Conservation (phyloP, 1,140 invertebrate genomes). For the Tachypleus tridentatus region DNA sequence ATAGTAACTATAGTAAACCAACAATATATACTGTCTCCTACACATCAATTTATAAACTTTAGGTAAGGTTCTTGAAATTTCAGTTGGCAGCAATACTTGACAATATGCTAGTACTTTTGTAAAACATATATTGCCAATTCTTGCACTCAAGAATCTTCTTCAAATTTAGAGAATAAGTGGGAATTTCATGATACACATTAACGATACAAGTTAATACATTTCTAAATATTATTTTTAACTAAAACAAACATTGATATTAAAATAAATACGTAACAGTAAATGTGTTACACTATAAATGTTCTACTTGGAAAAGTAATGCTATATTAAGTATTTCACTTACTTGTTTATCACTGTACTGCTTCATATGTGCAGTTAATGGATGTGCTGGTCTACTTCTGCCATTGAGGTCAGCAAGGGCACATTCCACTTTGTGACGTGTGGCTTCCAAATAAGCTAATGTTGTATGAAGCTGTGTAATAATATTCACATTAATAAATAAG, state of each 20-base stretch:
- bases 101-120: too few species aligned
- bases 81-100: too few species aligned
- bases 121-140: too few species aligned
- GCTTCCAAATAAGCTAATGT: slow-evolving; percentile 87
- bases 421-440: slow-evolving; percentile 70
- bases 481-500: slow-evolving; percentile 12
- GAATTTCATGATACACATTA: slow-evolving; percentile 47
- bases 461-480: slow-evolving; percentile 60
- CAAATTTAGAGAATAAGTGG: neutral
- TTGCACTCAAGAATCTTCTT: too few species aligned
- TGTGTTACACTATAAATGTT: neutral
- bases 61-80: too few species aligned
- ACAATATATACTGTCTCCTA: too few species aligned
- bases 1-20: too few species aligned
- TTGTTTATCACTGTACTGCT: slow-evolving; percentile 70
- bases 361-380: slow-evolving; percentile 69
- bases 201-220: slow-evolving; percentile 66
- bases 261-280: neutral
- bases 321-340: slow-evolving; percentile 20
- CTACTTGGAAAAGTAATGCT: neutral
- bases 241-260: slow-evolving; percentile 4
- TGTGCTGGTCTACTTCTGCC: slow-evolving; percentile 52
- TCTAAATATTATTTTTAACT: neutral
- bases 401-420: slow-evolving; percentile 64
- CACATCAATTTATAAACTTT: too few species aligned